Percentiles rank a stretch among this genome's conserved stretches.
Conservation (phyloP, 2,113 vertebrate species). For the Castor canadensis region DNA sequence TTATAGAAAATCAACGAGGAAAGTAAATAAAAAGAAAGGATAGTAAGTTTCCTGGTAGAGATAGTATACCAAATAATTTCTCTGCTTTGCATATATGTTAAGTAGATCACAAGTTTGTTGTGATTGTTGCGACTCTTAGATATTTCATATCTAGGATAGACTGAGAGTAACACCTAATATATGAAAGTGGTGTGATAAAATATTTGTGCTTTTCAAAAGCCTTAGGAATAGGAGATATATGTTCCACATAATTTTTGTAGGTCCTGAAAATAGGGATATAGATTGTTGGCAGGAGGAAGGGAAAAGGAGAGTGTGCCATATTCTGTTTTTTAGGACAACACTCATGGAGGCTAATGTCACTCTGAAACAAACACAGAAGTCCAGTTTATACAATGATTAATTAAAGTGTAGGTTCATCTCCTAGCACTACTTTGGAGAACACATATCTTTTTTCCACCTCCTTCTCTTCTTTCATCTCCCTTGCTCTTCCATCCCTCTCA, state of each 20-base stretch:
- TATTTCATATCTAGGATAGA: neutral
- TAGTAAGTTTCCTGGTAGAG: neutral
- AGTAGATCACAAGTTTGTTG: neutral
- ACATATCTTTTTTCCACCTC: neutral
- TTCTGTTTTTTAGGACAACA: neutral
- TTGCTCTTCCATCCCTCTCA: neutral
- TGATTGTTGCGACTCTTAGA: no score
- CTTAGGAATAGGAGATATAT: neutral
- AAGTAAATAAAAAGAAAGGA: neutral
- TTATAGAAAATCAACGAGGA: neutral
- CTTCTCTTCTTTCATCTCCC: neutral
- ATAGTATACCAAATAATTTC: neutral
- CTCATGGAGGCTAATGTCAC: rapidly evolving
- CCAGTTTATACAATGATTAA: neutral
- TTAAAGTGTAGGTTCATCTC: neutral
- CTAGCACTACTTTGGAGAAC: neutral
- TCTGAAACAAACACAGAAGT: neutral
- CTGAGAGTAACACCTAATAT: neutral
- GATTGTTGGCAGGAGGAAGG: neutral
- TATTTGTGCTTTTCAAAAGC: neutral
- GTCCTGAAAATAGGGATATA: neutral
- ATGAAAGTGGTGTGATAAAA: neutral
- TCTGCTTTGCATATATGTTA: neutral
- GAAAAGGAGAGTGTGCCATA: no score
- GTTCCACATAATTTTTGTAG: neutral